Base-by-base conservation (phyloP, 2,888 invertebrate species). In the Mythimna loreyi region DNA sequence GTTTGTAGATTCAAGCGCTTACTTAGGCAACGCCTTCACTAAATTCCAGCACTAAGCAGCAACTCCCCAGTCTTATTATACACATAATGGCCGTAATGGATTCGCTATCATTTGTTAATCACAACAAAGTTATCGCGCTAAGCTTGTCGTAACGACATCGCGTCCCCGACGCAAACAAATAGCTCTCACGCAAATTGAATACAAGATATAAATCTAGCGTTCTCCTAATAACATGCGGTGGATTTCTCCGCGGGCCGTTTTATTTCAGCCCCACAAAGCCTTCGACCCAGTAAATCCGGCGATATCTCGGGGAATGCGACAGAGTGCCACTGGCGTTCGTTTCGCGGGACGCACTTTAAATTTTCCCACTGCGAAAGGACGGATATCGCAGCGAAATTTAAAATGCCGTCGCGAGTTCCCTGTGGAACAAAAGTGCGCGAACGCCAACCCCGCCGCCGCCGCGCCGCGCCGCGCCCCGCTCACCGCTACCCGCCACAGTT, bases 221-320 rank as follows among this genome's bases (percentile, higher is more conserved):
- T 91, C 91, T 90, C 90, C 92, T 94, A 93, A 93, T 92, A 93
- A 93, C 91, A 91, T 91, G 92, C 93, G 91, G 92, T 90, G 91
- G 92, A 93, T 94, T 94, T 93, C 94, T 94, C 93, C 79, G 91
- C 91, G 94, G 94, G 92, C 92, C 94, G 91, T 93, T 93, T 94
- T 93, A 93, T 94, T 94, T 92, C 89, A 88, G 90, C 87, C 86
- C 86, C 93, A 94, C 94, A 94, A 94, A 94, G 94, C 93, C 90
- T 89, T 86, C 90, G 91, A 89, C 90, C 92, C 94, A 93, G 92
- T 94, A 94, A 94, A 94, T 94, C 93, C 92, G 87, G 82, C 92
- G 92, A 92, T 94, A 94, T 94, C 94, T 91, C 90, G 91, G 87
- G 85, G 88, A 92, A 92, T 89, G 92, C 94, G 93, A 94, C 93